These are phyloP conservation scores for Drosophila mimica DNA, from an alignment of 2,888 invertebrate genomes.

Conservation along the genomic window DNA sequence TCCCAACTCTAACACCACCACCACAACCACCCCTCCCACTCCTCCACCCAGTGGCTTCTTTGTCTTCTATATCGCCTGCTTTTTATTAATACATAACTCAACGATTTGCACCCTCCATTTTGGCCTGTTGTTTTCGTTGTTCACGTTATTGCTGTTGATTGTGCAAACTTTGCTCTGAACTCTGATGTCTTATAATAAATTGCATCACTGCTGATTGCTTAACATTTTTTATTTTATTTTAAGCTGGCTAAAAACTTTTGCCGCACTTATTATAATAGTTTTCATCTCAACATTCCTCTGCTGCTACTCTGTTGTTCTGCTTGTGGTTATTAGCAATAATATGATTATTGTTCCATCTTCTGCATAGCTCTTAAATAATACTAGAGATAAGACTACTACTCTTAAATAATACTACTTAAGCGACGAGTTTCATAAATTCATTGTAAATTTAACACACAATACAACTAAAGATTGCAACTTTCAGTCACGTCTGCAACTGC, in stretches of 20 bases:
- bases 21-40: neutral
- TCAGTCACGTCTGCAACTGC: slow-evolving; percentile 58
- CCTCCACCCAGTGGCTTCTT: slow-evolving; percentile 22
- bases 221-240: slow-evolving; percentile 25
- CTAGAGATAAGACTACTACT: too few relatives aligned
- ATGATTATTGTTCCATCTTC: slow-evolving; percentile 32
- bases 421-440: slow-evolving; percentile 55
- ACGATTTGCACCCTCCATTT: slow-evolving; percentile 44
- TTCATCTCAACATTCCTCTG: slow-evolving; percentile 2
- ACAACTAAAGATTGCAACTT: slow-evolving; percentile 51
- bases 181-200: slow-evolving; percentile 69
- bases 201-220: slow-evolving; percentile 71
- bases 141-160: slow-evolving; percentile 55
- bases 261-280: slow-evolving; percentile 47
- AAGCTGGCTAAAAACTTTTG: slow-evolving; percentile 51
- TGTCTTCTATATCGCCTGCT: slow-evolving; percentile 58
- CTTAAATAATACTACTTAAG: slow-evolving; percentile 21
- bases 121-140: slow-evolving; percentile 22
- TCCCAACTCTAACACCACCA: neutral
- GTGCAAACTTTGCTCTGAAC: slow-evolving; percentile 58
- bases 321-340: slow-evolving; percentile 41
- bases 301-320: slow-evolving; percentile 11
- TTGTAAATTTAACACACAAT: slow-evolving; percentile 40
- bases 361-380: slow-evolving; percentile 13
- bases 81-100: slow-evolving; percentile 64